Evolutionary conservation across 2,797 vertebrate genomes (phyloP).

Genomic region (Apodemus agrarius): DNA sequence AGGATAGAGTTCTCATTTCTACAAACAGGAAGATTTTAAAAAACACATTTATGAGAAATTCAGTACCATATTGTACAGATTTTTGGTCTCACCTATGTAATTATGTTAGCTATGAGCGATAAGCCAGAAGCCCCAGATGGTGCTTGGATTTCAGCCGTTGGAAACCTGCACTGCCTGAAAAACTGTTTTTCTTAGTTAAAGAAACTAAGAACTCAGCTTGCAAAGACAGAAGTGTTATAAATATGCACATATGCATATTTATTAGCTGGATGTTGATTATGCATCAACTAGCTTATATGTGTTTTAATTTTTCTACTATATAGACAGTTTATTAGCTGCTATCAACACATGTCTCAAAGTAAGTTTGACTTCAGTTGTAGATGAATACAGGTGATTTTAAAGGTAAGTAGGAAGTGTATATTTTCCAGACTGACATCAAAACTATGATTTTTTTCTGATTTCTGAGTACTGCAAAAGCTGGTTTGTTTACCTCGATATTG

Average conservation of each 20-base stretch:
- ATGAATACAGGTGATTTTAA: not conserved
- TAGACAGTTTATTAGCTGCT: not conserved
- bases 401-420: not conserved
- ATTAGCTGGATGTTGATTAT: not conserved
- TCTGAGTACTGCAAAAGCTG: not conserved
- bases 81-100: not conserved
- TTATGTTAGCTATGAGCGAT: not conserved
- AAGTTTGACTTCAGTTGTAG: not conserved
- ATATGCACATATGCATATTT: not conserved
- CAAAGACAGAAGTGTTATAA: not conserved
- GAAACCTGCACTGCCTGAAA: not conserved
- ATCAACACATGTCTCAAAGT: not conserved
- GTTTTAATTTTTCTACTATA: not conserved
- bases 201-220: not conserved
- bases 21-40: not conserved
- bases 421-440: not conserved
- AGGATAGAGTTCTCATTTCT: not conserved
- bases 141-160: not conserved
- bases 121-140: not conserved
- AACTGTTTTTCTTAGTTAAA: conserved; percentile 28
- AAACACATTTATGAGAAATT: not conserved
- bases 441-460: not conserved
- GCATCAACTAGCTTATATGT: not conserved
- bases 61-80: not conserved
- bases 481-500: not conserved